Evolutionary conservation across 2,888 invertebrate genomes (phyloP).

Genomic region (Lydus trimaculatus): DNA sequence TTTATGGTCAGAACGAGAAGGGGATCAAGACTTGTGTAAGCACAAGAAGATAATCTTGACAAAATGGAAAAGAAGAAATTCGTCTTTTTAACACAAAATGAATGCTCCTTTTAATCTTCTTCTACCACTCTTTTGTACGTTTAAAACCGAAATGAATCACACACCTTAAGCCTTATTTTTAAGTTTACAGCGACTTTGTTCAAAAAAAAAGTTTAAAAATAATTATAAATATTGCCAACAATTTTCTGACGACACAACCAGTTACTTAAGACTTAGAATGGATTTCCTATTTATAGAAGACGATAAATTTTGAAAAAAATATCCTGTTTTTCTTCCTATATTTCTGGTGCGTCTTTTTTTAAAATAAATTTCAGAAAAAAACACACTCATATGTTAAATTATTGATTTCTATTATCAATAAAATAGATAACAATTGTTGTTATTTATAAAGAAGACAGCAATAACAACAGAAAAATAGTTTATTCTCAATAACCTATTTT

Average conservation of each 20-base stretch:
- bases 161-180: neutral
- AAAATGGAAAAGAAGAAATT: too few species aligned
- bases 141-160: too few species aligned
- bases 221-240: constrained; percentile 1
- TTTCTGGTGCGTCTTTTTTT: neutral
- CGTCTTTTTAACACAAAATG: too few species aligned
- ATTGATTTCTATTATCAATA: neutral
- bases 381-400: neutral
- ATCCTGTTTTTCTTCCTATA: neutral
- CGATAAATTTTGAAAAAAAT: neutral
- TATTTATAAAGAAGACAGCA: neutral
- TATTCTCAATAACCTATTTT: too few species aligned
- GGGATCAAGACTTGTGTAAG: too few species aligned
- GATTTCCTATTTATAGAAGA: neutral
- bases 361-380: neutral
- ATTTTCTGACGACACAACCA: neutral
- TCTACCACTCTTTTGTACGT: too few species aligned
- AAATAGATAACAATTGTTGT: neutral
- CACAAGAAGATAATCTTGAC: too few species aligned
- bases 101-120: too few species aligned
- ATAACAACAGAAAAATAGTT: too few species aligned
- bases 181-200: neutral
- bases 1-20: too few species aligned
- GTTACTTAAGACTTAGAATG: constrained; percentile 1
- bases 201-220: neutral